Evolutionary conservation across 2,888 invertebrate species (phyloP).

Genomic region (Syrphus vitripennis): DNA sequence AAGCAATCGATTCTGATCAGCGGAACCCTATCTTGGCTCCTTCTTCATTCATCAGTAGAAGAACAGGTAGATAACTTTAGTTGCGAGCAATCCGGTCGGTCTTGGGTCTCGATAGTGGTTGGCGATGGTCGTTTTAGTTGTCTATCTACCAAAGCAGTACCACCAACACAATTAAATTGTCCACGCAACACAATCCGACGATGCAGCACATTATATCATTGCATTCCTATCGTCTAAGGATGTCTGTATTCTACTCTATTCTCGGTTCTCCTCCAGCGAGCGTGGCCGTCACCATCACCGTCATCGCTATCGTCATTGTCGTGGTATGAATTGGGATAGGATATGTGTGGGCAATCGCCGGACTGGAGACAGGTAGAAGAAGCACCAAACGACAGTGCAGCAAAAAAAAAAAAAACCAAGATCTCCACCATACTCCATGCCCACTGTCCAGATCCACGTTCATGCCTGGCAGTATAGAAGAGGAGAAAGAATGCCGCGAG

Average conservation of each 20-base stretch:
- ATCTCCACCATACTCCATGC: constrained; percentile 22
- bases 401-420: constrained; percentile 12
- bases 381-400: constrained; percentile 10
- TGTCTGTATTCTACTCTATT: constrained; percentile 25
- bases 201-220: constrained; percentile 56
- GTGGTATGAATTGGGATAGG: constrained; percentile 60
- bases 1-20: constrained; percentile 34
- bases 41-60: constrained; percentile 64
- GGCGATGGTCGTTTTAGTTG: background rate
- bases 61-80: constrained; percentile 54
- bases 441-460: background rate
- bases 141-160: background rate
- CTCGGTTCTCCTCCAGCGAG: background rate
- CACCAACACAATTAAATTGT: constrained; percentile 47
- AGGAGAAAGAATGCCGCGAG: constrained; percentile 43
- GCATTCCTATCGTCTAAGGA: constrained; percentile 55
- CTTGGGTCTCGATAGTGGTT: too few relatives aligned
- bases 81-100: background rate
- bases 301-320: background rate
- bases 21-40: constrained; percentile 25
- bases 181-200: constrained; percentile 16
- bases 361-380: constrained; percentile 39
- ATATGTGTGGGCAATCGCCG: constrained; percentile 60
- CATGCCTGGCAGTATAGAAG: background rate
- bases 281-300: background rate